Evolutionary conservation across 2,797 vertebrate genomes (phyloP).

Genomic region (Muscicapa striata): DNA sequence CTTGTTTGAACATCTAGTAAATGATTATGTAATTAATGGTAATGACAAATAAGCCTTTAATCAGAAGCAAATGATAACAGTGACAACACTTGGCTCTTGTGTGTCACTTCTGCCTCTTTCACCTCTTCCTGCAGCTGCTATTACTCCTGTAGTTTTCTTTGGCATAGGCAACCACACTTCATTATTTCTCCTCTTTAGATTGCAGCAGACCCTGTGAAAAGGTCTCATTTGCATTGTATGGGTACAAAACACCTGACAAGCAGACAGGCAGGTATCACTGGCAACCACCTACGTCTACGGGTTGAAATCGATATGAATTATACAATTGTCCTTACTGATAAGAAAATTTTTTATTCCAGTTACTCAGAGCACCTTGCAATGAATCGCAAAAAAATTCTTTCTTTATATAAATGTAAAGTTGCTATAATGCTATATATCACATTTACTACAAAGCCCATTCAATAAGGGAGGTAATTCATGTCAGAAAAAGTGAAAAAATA

Average conservation of each 20-base stretch:
- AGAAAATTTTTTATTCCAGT: not conserved
- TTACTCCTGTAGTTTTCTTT: not conserved
- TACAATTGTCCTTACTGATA: not conserved
- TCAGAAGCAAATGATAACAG: not conserved
- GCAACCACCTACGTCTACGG: not conserved
- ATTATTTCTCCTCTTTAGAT: not conserved
- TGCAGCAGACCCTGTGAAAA: not conserved
- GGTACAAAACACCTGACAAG: not conserved
- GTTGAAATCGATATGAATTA: not conserved
- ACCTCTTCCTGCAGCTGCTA: not conserved
- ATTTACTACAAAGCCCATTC: not conserved
- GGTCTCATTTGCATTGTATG: not conserved
- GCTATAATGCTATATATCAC: not conserved
- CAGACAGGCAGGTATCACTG: not conserved
- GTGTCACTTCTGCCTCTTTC: not conserved
- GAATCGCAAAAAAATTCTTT: not conserved
- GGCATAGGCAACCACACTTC: rapidly evolving
- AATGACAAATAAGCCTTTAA: not conserved
- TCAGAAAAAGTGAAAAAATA: not conserved
- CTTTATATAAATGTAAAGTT: not conserved
- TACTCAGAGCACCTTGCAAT: not conserved
- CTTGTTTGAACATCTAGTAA: not conserved
- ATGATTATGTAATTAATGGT: not conserved
- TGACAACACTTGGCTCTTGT: not conserved
- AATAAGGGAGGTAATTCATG: not conserved